Evolutionary conservation across 1,140 invertebrate species (phyloP), one percentile per base, ranked within the genome.

Genomic region (Samia ricini): DNA sequence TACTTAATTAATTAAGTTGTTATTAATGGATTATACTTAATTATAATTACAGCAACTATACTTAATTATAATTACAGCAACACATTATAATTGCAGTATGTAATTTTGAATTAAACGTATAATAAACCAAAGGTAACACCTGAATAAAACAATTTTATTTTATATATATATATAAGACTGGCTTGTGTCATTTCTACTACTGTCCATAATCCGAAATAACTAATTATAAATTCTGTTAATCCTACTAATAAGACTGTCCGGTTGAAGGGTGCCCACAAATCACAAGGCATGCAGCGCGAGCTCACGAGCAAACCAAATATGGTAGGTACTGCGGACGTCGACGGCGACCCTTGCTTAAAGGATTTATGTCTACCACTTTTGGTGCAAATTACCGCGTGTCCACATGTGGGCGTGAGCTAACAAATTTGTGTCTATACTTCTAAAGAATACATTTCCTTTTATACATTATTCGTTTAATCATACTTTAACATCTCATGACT

Each of bases 361-460:
- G 79, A 89, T 89, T 89, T 89, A 89, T 89, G 81, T 72, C 73
- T 59, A 60, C 75, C 79, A 68, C 72, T 81, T 89, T 83, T 79
- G 77, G 83, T 64, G 73, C 80, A 85, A 86, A 87, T 89, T 87
- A 87, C 76, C 69, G 70, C 75, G 69, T 76, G 86, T 77, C 73
- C 64, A 60, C 56, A 65, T 48, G 76, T 79, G 81, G 83, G 82
- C 82, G 86, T 85, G 80, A 79, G 61, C 72, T 66, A 72, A 81
- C 81, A 81, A 83, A 88, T 84, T 81, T 79, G 71, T 71, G 66
- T 54, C 61, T 61, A 62, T 65, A 75, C 65, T 42, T 57, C 33
- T 57, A 24, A 55, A 15, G 52, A 55, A 24, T 10, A 55, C 24
- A 55, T 18, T 55, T 55, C 18, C 23, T 22, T n/a, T 55, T 15